Percentiles rank a stretch among this genome's conserved stretches.
Evolutionary conservation across 2,113 vertebrate genomes (phyloP).

Genomic region (Emydura subglobosa): DNA sequence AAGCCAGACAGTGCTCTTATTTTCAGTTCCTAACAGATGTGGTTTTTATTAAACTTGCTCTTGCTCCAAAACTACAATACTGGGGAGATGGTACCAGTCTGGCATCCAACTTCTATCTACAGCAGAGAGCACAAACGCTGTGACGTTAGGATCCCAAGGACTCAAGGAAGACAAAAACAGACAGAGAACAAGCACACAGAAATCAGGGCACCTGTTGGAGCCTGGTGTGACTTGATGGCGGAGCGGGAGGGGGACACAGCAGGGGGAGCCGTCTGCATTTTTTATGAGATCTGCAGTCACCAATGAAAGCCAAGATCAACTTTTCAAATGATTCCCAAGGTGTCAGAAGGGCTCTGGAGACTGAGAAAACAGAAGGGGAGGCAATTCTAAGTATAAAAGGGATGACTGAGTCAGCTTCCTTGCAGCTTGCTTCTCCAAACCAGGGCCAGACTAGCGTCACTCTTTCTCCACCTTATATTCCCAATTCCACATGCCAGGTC

Average conservation of each 20-base stretch:
- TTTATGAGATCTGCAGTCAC: neutral
- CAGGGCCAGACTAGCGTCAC: fast-evolving
- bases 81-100: neutral
- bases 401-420: neutral
- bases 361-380: neutral
- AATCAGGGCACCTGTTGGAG: neutral
- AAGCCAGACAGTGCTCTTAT: neutral
- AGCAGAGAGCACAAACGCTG: fast-evolving
- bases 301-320: neutral
- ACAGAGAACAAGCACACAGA: neutral
- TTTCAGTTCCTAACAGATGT: neutral
- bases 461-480: neutral
- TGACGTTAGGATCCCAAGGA: neutral
- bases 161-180: neutral
- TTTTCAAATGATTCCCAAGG: neutral
- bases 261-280: neutral
- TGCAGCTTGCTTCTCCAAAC: neutral
- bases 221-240: constrained; percentile 43
- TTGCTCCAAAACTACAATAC: neutral
- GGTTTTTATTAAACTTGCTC: neutral
- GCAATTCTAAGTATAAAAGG: neutral
- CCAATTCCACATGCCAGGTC: neutral
- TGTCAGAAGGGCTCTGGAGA: neutral
- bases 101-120: neutral
- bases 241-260: neutral